Base-by-base conservation (phyloP, 1,140 invertebrate species). In the Zaprionus vittiger region DNA sequence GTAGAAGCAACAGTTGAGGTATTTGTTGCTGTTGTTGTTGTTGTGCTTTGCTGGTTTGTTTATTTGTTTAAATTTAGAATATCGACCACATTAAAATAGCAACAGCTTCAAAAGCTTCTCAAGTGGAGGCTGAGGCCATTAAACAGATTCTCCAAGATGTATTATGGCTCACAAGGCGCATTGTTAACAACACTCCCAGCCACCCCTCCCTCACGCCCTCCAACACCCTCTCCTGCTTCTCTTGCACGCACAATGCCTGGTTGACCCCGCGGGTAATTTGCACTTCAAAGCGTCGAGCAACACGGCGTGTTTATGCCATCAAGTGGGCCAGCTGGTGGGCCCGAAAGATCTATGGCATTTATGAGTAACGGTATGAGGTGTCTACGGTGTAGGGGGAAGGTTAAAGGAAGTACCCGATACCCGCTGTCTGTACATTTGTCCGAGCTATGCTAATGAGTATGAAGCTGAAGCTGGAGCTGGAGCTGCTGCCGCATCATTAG, bases 61-160 rank as follows among this genome's bases (percentile, higher is more conserved):
- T 87, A 87, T 87, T 87, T 87, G 84, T 87, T 87, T 87, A 87
- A 87, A 87, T 89, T 87, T 87, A 87, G 83, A 87, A 87, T 89
- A 87, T 87, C 83, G 83, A 87, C 83, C 83, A 86, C 83, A 86
- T 86, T 87, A 86, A 86, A 86, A 86, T 86, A 86, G 83, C 80
- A 86, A 87, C 84, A 83, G 78, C 83, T 89, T 89, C 81, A 89
- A 86, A 87, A 83, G 78, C 83, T 73, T 89, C 84, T 89, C 84
- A 89, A 89, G 84, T 89, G 84, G 74, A 60, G 64, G 67, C 62
- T 68, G 72, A 52, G 66, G 72, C 68, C 77, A 90, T 90, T 90
- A 89, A 89, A 89, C 69, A 81, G 78, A 90, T 89, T 89, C 84
- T 74, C 84, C 81, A 87, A 89, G 84, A 89, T 89, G 81, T 89